These are phyloP conservation scores for Thamnaconus septentrionalis DNA, from an alignment of 2,113 vertebrate species.

Conservation along the genomic window DNA sequence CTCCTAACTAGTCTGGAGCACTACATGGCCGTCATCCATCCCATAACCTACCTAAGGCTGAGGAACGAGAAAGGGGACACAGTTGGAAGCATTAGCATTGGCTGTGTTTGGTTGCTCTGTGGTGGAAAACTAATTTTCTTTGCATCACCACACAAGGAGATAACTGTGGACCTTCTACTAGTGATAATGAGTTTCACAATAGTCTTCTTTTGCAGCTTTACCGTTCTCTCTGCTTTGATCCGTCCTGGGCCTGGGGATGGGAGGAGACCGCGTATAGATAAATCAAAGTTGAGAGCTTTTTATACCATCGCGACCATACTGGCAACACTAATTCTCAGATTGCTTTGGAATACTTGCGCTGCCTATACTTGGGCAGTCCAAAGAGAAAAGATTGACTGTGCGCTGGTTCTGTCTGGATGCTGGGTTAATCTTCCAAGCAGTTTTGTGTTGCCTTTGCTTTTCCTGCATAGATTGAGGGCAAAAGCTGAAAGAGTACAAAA, in stretches of 20 bases:
- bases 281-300: constrained; percentile 17
- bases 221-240: constrained; percentile 19
- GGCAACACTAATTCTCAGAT: neutral
- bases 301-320: constrained; percentile 9
- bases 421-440: neutral
- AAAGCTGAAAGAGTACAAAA: neutral
- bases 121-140: accelerated
- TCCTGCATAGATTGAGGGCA: neutral
- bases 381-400: neutral
- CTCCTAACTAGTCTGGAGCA: constrained; percentile 20
- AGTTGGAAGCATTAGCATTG: neutral
- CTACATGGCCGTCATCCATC: constrained; percentile 29
- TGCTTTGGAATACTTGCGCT: neutral
- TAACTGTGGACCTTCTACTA: neutral
- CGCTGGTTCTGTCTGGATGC: neutral
- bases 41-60: constrained; percentile 16
- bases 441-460: neutral
- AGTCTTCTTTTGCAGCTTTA: constrained; percentile 20
- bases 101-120: constrained; percentile 4
- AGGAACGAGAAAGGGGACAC: neutral
- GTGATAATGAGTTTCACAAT: accelerated
- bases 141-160: accelerated
- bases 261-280: neutral
- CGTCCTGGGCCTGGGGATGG: constrained; percentile 15
- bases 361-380: no score